Evolutionary conservation across 2,888 invertebrate species (phyloP).

Genomic region (Eugnorisma glareosa): DNA sequence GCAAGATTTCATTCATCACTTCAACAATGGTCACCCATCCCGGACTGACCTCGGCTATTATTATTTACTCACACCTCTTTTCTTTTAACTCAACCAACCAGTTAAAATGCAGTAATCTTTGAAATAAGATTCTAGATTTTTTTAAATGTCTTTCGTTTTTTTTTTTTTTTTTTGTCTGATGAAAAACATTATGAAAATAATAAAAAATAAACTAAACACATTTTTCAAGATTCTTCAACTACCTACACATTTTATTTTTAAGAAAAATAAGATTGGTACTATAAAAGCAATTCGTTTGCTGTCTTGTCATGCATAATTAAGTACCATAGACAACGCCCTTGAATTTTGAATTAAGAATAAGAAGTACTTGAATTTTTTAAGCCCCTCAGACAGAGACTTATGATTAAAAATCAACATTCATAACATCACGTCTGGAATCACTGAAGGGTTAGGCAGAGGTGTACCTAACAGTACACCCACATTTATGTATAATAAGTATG

Average conservation of each 20-base stretch:
- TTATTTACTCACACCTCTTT: too few relatives aligned
- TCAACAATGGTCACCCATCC: too few relatives aligned
- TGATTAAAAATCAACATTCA: not conserved
- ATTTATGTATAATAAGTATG: too few relatives aligned
- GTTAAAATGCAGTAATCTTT: not conserved
- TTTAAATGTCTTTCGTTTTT: not conserved
- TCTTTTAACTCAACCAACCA: not conserved
- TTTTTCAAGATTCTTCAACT: not conserved
- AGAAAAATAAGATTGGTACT: not conserved
- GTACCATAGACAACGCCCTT: constrained; percentile 34
- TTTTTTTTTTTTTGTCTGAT: not conserved
- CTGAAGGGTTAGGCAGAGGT: not conserved
- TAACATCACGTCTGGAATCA: not conserved
- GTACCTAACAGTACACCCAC: not conserved
- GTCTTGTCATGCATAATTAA: constrained; percentile 37
- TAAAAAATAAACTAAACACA: not conserved
- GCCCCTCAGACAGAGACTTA: not conserved
- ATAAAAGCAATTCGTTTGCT: constrained; percentile 24
- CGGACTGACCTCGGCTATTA: too few relatives aligned
- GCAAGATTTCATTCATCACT: not conserved
- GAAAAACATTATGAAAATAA: not conserved
- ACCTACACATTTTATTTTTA: constrained; percentile 4
- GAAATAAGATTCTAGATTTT: not conserved
- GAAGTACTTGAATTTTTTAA: constrained; percentile 4
- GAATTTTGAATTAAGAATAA: constrained; percentile 35